These are phyloP conservation scores for Megalurothrips usitatus DNA, from an alignment of 2,888 invertebrate genomes.

Conservation along the genomic window DNA sequence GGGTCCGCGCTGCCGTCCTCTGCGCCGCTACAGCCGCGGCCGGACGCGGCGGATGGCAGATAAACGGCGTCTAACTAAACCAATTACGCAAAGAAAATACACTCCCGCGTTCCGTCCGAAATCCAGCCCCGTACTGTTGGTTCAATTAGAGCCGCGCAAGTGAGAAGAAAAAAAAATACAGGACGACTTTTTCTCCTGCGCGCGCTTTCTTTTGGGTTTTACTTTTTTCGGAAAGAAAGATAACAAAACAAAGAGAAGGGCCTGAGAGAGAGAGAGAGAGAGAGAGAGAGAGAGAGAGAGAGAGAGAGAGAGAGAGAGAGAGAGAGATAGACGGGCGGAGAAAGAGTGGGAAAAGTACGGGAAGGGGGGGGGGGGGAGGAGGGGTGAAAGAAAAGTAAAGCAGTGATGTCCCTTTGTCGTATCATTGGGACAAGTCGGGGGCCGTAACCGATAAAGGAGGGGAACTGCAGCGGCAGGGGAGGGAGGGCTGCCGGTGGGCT, in stretches of 20 bases:
- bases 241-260: background rate
- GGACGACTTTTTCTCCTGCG: background rate
- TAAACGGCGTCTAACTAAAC: background rate
- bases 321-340: background rate
- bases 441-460: too few relatives aligned
- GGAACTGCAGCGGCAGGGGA: too few relatives aligned
- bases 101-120: background rate
- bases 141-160: background rate
- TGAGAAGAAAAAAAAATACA: background rate
- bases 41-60: too few relatives aligned
- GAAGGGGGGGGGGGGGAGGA: background rate
- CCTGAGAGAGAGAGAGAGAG: conserved; percentile 18
- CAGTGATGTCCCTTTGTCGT: too few relatives aligned
- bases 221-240: too few relatives aligned
- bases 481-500: too few relatives aligned
- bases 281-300: conserved; percentile 19
- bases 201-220: background rate
- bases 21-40: too few relatives aligned
- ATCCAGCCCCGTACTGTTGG: background rate
- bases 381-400: too few relatives aligned
- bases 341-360: background rate
- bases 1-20: too few relatives aligned
- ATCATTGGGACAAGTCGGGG: too few relatives aligned
- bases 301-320: conserved; percentile 2
- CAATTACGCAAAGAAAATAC: conserved; percentile 2